A percentile compares a stretch with the other conserved stretches of the same genome.
Conservation (phyloP, 2,888 invertebrate genomes). For the Liposcelis brunnea region DNA sequence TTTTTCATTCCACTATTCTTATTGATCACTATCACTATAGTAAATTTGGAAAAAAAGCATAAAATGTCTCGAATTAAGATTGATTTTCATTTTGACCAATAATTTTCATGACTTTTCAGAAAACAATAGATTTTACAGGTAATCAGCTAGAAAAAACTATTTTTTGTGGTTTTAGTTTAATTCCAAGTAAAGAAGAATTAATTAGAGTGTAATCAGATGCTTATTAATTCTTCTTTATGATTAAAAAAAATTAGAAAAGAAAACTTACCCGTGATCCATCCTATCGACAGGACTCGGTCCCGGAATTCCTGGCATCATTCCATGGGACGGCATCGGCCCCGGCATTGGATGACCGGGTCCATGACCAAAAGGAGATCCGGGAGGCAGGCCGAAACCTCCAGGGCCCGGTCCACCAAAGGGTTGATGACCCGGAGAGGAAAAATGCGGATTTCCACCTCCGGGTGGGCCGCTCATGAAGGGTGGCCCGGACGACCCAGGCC, state of each 20-base stretch:
- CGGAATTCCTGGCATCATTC: conserved; percentile 38
- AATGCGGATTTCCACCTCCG: conserved; percentile 45
- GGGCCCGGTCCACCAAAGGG: conserved; percentile 46
- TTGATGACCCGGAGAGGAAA: conserved; percentile 39
- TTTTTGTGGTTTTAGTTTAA: too few relatives aligned
- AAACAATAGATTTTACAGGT: too few relatives aligned
- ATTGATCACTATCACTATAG: too few relatives aligned
- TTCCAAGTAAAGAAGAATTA: too few relatives aligned
- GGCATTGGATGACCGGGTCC: conserved; percentile 41
- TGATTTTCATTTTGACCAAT: too few relatives aligned
- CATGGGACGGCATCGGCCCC: conserved; percentile 44
- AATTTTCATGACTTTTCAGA: too few relatives aligned
- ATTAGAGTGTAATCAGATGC: too few relatives aligned
- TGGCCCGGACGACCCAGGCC: conserved; percentile 32
- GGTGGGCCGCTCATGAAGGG: conserved; percentile 32
- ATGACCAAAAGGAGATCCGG: conserved; percentile 51
- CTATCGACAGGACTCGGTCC: conserved; percentile 68
- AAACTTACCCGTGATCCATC: conserved; percentile 55
- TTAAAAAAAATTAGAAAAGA: conserved; percentile 7
- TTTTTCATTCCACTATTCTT: too few relatives aligned
- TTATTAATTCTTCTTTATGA: too few relatives aligned
- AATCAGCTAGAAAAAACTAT: too few relatives aligned
- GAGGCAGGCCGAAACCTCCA: conserved; percentile 51
- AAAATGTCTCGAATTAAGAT: too few relatives aligned
- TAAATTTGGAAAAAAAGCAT: too few relatives aligned